Percentiles rank a stretch among this genome's conserved stretches.
Conservation (phyloP, 1,140 invertebrate species). For the Wasmannia auropunctata region DNA sequence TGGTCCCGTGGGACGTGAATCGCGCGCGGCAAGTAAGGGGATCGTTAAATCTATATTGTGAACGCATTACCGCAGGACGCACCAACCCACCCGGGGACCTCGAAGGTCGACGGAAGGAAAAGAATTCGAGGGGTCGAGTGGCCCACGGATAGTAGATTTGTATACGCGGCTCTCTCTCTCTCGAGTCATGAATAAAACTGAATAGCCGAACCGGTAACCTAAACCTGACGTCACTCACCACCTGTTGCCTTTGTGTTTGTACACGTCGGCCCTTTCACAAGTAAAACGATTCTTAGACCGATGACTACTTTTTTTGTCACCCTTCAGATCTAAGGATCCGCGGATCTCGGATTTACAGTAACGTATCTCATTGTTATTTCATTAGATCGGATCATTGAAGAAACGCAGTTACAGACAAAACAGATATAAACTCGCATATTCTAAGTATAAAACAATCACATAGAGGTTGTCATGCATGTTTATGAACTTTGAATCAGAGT, state of each 20-base stretch:
- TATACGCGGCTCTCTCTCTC: constrained; percentile 58
- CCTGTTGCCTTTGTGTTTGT: constrained; percentile 76
- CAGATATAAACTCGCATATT: background rate
- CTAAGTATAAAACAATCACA: background rate
- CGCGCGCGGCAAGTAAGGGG: constrained; percentile 27
- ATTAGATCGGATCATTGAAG: background rate
- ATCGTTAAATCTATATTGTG: constrained; percentile 72
- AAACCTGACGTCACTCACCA: constrained; percentile 73
- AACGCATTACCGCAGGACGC: constrained; percentile 57
- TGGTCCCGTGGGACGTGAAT: constrained; percentile 46
- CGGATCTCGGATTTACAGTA: background rate
- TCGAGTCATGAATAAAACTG: constrained; percentile 77
- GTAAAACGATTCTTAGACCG: constrained; percentile 58
- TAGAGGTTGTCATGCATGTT: no score
- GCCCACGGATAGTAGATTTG: constrained; percentile 67
- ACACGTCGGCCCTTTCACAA: constrained; percentile 61
- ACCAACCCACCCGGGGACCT: constrained; percentile 28
- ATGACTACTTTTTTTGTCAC: constrained; percentile 50
- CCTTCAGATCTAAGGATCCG: constrained; percentile 29
- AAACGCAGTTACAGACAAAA: background rate
- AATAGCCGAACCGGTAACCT: constrained; percentile 75
- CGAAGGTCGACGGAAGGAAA: constrained; percentile 62
- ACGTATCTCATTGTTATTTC: background rate
- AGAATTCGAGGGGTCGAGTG: constrained; percentile 69
- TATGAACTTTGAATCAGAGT: background rate